A percentile compares a stretch with the other conserved stretches of the same genome.
Conservation (phyloP, 2,113 vertebrate species). For the Ginglymostoma cirratum region DNA sequence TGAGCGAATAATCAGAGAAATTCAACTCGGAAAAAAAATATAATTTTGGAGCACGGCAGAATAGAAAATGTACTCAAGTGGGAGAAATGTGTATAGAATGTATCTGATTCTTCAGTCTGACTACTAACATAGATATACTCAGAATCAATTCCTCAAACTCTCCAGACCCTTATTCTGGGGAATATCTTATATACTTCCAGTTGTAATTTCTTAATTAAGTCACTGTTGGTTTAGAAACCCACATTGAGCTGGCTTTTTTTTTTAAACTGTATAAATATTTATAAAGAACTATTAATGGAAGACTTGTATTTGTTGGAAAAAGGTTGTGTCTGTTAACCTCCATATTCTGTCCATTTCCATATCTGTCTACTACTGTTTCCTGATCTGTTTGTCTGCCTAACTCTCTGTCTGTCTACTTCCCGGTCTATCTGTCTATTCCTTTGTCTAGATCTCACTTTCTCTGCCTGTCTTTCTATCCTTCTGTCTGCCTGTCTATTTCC, state of each 20-base stretch:
- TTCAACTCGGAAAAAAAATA: background rate
- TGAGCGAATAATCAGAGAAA: slow-evolving; percentile 22
- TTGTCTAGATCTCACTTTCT: too few species aligned
- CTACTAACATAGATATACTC: background rate
- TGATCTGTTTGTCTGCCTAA: background rate
- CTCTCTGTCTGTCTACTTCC: background rate
- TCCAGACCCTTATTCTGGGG: background rate
- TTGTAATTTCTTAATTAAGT: background rate
- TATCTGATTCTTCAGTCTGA: background rate
- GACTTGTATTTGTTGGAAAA: background rate
- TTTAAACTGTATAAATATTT: slow-evolving; percentile 6
- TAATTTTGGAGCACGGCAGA: background rate
- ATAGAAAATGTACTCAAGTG: background rate
- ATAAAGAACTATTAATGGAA: background rate
- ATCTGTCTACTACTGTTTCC: background rate
- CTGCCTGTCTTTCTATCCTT: too few species aligned
- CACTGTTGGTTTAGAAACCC: background rate
- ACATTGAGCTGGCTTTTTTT: background rate
- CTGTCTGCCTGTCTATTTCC: too few species aligned
- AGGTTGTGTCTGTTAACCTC: background rate
- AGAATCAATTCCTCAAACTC: background rate
- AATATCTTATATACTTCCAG: background rate
- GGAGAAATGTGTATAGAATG: background rate
- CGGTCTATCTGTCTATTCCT: background rate
- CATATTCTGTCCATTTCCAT: background rate